A percentile compares a stretch with the other conserved stretches of the same genome.
Conservation (phyloP, 2,888 invertebrate genomes). For the Pandemis heparana region DNA sequence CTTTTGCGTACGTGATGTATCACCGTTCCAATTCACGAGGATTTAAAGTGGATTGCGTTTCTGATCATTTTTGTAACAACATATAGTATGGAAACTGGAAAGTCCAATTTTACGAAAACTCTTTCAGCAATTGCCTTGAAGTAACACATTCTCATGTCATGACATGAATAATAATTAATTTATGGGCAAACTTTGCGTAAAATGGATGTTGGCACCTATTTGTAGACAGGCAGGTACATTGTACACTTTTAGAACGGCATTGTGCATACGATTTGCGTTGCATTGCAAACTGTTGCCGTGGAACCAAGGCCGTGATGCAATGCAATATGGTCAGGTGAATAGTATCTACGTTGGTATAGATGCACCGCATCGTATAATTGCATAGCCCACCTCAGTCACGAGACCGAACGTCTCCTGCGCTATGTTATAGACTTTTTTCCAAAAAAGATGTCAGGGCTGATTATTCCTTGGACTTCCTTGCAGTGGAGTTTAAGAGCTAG, state of each 20-base stretch:
- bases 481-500: background rate
- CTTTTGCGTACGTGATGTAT: conserved; percentile 15
- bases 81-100: background rate
- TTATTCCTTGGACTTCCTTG: conserved; percentile 32
- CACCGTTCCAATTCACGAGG: conserved; percentile 26
- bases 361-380: conserved; percentile 66
- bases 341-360: conserved; percentile 65
- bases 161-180: conserved; percentile 10
- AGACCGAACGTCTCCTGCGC: conserved; percentile 19
- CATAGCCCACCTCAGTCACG: conserved; percentile 53
- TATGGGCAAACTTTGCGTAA: conserved; percentile 13
- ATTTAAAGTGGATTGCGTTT: conserved; percentile 14
- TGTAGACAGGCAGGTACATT: background rate
- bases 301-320: conserved; percentile 80
- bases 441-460: too few relatives aligned
- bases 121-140: conserved; percentile 32
- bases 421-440: background rate
- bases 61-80: conserved; percentile 16
- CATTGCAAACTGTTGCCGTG: conserved; percentile 75
- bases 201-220: conserved; percentile 1
- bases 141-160: conserved; percentile 20
- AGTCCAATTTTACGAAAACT: conserved; percentile 20
- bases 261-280: conserved; percentile 65
- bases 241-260: conserved; percentile 19
- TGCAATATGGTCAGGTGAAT: conserved; percentile 74